phyloP scores from a whole-genome alignment of 2,888 invertebrate species.

The Brachycybe producta region DNA sequence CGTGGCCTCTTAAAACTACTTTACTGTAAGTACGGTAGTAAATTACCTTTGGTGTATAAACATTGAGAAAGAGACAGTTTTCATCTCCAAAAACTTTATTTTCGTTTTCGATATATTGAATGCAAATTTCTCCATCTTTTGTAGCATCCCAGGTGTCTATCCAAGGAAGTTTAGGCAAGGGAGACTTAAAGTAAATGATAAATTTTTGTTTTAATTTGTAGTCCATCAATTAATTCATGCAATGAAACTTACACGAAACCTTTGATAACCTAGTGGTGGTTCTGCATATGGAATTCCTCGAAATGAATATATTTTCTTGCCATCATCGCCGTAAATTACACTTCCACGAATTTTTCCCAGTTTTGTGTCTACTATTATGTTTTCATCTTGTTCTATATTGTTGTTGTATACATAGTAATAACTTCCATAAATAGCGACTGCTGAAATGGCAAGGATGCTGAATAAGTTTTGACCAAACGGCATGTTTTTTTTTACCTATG shows the following conservation, averaged over 20 bases:
- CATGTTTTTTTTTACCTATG: no score
- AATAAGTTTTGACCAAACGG: no score
- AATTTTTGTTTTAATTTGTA: no score
- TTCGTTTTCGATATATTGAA: constrained; percentile 2
- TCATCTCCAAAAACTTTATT: constrained; percentile 12
- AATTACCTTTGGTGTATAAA: constrained; percentile 16
- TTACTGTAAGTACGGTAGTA: no score
- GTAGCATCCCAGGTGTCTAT: constrained; percentile 14
- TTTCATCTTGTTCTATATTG: no score
- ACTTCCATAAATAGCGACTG: no score
- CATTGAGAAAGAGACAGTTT: constrained; percentile 19
- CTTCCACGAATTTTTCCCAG: constrained; percentile 6
- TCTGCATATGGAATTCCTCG: constrained; percentile 12
- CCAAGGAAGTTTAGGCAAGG: no score
- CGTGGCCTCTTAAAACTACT: neutral
- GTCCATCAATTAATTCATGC: no score
- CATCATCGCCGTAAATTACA: neutral
- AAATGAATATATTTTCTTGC: constrained; percentile 4
- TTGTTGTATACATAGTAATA: no score
- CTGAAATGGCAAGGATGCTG: no score
- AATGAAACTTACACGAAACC: neutral
- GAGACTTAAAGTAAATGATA: no score
- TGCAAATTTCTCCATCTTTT: constrained; percentile 13
- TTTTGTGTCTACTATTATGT: no score
- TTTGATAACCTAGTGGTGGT: constrained; percentile 1